Evolutionary conservation across 2,797 vertebrate species (phyloP).

Genomic region (Astyanax mexicanus): DNA sequence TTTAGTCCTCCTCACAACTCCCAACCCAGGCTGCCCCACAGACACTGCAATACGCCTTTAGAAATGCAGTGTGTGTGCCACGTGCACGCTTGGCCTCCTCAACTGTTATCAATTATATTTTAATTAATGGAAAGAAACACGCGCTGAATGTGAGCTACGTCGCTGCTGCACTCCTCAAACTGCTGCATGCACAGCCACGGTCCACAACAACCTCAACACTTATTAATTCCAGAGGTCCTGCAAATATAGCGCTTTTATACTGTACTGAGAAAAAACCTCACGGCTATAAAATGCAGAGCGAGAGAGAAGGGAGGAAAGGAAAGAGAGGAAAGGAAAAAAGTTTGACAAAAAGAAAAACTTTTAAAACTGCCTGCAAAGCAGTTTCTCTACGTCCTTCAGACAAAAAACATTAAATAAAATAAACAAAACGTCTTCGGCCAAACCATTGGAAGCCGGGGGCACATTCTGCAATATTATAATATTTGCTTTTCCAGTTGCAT

Average conservation of each 20-base stretch:
- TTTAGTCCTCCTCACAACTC: too few relatives aligned
- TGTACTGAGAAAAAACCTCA: constrained; percentile 37
- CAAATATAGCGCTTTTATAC: constrained; percentile 42
- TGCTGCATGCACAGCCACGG: constrained; percentile 44
- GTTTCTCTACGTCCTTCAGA: constrained; percentile 47
- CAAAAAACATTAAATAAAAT: constrained; percentile 25
- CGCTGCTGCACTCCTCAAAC: constrained; percentile 50
- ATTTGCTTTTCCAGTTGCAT: constrained; percentile 55
- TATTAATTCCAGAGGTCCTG: constrained; percentile 54
- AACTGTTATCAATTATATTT: constrained; percentile 65
- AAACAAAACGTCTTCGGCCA: background rate
- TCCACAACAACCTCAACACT: constrained; percentile 37
- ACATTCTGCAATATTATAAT: constrained; percentile 42
- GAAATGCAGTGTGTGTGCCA: constrained; percentile 50
- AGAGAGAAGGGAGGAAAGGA: constrained; percentile 4
- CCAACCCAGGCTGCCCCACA: too few relatives aligned
- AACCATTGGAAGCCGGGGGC: constrained; percentile 32
- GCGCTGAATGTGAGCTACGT: constrained; percentile 49
- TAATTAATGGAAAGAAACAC: constrained; percentile 63
- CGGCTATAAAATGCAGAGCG: constrained; percentile 40
- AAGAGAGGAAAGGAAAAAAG: background rate
- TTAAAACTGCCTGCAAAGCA: constrained; percentile 44
- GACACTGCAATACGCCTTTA: too few relatives aligned
- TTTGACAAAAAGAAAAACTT: constrained; percentile 30
- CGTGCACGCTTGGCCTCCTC: constrained; percentile 56